A percentile compares a stretch with the other conserved stretches of the same genome.
phyloP scores from a whole-genome alignment of 2,113 vertebrate species.

The Todiramphus chloris region DNA sequence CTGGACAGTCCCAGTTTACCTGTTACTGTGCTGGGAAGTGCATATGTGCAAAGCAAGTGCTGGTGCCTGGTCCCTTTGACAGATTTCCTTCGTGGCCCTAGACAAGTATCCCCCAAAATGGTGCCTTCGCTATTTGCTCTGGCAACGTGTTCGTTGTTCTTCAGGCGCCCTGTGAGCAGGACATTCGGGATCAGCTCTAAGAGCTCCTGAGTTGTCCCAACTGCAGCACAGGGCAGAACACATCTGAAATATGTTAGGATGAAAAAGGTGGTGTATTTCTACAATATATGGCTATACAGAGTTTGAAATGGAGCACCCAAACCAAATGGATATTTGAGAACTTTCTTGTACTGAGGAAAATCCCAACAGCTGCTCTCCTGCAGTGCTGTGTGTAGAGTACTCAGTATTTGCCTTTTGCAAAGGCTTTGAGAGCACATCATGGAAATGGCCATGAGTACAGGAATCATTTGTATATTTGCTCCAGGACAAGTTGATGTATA shows the following conservation, averaged over 20 bases:
- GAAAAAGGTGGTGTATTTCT: neutral
- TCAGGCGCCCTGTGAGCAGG: rapidly evolving
- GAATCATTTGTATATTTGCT: neutral
- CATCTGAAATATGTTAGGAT: neutral
- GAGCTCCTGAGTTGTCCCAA: neutral
- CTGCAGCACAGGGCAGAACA: neutral
- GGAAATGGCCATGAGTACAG: neutral
- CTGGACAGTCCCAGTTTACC: neutral
- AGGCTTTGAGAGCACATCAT: neutral
- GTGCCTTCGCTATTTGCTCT: neutral
- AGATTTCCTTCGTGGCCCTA: neutral
- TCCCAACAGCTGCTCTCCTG: neutral
- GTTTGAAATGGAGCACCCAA: neutral
- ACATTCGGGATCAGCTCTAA: neutral
- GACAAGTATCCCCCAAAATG: neutral
- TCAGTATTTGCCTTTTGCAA: neutral
- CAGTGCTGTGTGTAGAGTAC: neutral
- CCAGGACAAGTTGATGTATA: neutral
- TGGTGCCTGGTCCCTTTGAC: neutral
- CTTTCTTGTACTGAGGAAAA: neutral
- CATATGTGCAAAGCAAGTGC: neutral
- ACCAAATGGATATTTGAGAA: neutral
- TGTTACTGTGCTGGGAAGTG: neutral
- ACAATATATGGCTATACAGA: neutral
- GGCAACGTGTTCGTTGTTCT: neutral